Percentiles rank a stretch among this genome's conserved stretches.
phyloP scores from a whole-genome alignment of 1,140 invertebrate genomes.

The Apis mellifera region DNA sequence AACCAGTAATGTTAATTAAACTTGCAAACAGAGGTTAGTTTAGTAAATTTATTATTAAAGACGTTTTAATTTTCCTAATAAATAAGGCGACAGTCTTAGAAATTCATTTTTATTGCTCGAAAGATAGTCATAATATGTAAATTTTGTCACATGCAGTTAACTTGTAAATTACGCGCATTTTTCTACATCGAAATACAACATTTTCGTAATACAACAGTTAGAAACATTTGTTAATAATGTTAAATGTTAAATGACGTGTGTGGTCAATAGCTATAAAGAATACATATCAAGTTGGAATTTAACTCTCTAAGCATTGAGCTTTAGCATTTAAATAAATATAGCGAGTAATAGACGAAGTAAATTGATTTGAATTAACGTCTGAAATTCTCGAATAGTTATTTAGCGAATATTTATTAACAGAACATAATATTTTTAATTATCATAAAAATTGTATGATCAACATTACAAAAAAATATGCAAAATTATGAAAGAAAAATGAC shows the following conservation, averaged over 20 bases:
- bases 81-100: neutral
- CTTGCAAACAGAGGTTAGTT: no score
- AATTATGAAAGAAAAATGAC: no score
- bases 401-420: no score
- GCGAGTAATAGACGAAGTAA: neutral
- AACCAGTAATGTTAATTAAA: neutral
- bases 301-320: no score
- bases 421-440: no score
- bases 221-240: neutral
- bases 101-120: neutral
- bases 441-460: no score
- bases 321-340: neutral
- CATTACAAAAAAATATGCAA: no score
- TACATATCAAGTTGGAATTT: conserved; percentile 7
- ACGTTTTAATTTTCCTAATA: neutral
- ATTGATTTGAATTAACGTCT: neutral
- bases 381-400: neutral
- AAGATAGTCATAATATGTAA: neutral
- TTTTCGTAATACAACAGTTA: neutral
- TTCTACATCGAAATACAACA: neutral
- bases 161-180: neutral
- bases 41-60: conserved; percentile 1
- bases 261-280: neutral
- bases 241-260: no score
- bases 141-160: conserved; percentile 17